Evolutionary conservation across 1,140 invertebrate genomes (phyloP).

Genomic region (Hycleus cichorii): DNA sequence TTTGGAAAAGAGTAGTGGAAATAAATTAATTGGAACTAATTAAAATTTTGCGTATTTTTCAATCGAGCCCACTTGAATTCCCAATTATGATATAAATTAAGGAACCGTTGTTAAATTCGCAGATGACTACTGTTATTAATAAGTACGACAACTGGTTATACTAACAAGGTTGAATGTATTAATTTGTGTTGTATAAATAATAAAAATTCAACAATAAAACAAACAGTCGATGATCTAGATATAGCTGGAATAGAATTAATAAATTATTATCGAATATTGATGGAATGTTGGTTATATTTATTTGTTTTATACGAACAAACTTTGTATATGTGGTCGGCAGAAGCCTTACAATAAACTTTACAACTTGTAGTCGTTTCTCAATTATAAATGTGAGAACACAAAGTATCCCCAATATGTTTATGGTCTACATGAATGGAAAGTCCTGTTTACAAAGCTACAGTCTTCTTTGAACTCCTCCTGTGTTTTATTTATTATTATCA

Average conservation of each 20-base stretch:
- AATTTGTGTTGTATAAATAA: slow-evolving; percentile 12
- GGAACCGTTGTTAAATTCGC: too few species aligned
- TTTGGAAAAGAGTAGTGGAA: too few species aligned
- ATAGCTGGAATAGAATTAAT: slow-evolving; percentile 19
- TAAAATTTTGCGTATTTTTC: too few species aligned
- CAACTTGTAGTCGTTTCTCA: slow-evolving; percentile 32
- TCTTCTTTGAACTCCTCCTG: background rate
- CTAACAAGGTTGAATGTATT: slow-evolving; percentile 11
- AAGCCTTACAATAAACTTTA: slow-evolving; percentile 34
- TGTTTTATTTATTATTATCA: background rate
- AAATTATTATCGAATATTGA: slow-evolving; percentile 28
- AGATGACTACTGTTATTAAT: background rate
- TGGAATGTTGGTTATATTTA: slow-evolving; percentile 17
- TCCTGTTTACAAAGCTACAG: slow-evolving; percentile 13
- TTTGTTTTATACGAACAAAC: too few species aligned
- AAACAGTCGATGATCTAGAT: slow-evolving; percentile 19
- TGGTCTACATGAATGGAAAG: slow-evolving; percentile 17
- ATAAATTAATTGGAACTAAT: too few species aligned
- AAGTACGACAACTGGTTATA: slow-evolving; percentile 1
- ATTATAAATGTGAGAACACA: slow-evolving; percentile 33
- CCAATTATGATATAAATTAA: too few species aligned
- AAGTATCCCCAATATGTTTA: slow-evolving; percentile 25
- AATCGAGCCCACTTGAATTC: too few species aligned
- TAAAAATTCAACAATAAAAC: background rate
- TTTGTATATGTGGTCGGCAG: slow-evolving; percentile 23